Percentiles rank a stretch among this genome's conserved stretches.
Conservation (phyloP, 2,888 invertebrate species). For the Leptopilina syphax region DNA sequence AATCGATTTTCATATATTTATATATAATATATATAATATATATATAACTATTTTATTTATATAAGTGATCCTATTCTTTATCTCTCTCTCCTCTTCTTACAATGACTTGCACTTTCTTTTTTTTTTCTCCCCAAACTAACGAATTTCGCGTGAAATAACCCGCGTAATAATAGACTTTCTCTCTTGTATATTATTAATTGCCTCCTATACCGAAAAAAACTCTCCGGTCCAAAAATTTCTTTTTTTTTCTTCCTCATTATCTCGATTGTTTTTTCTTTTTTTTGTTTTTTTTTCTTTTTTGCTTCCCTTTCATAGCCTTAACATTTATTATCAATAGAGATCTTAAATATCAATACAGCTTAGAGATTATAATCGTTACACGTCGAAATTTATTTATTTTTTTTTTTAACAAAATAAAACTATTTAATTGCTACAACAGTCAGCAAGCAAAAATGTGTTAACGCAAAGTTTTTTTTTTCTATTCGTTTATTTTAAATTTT, state of each 20-base stretch:
- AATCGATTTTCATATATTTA: conserved; percentile 63
- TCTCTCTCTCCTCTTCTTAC: conserved; percentile 32
- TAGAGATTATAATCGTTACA: conserved; percentile 54
- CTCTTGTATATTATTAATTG: conserved; percentile 46
- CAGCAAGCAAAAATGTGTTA: conserved; percentile 72
- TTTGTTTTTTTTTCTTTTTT: conserved; percentile 35
- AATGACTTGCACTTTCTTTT: conserved; percentile 40
- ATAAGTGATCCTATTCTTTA: conserved; percentile 67
- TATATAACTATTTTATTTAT: conserved; percentile 62
- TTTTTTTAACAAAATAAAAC: conserved; percentile 72
- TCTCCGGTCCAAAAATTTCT: conserved; percentile 47
- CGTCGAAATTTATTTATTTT: conserved; percentile 20
- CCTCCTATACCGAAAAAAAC: conserved; percentile 45
- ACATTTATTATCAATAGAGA: conserved; percentile 56
- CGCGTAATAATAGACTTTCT: conserved; percentile 48
- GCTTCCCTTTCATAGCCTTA: conserved; percentile 40
- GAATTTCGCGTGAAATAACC: conserved; percentile 35
- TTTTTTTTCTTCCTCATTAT: background rate
- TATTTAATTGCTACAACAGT: conserved; percentile 74
- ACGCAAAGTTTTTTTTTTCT: conserved; percentile 50
- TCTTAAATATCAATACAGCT: conserved; percentile 59
- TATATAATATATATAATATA: conserved; percentile 66
- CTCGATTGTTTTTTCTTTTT: conserved; percentile 37
- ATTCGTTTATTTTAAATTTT: conserved; percentile 1
- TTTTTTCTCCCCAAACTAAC: conserved; percentile 39